These are phyloP conservation scores for Chironomus tepperi DNA, from an alignment of 1,140 invertebrate genomes.

Conservation along the genomic window DNA sequence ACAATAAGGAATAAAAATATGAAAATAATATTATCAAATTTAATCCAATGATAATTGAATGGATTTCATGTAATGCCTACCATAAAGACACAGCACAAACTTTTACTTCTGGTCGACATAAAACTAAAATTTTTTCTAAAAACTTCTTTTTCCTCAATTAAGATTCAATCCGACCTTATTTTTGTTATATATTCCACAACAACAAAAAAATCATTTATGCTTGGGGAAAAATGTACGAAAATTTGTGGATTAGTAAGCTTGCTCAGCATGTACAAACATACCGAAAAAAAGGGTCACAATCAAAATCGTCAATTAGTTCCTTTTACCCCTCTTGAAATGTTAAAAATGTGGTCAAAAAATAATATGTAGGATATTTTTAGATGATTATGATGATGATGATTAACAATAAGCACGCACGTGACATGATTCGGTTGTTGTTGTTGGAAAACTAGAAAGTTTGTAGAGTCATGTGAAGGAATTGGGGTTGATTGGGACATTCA, in stretches of 20 bases:
- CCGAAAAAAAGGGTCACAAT: not conserved
- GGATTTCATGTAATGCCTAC: not conserved
- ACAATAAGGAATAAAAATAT: no score
- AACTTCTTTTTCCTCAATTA: no score
- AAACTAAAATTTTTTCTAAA: no score
- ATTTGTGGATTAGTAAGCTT: not conserved
- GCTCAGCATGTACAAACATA: not conserved
- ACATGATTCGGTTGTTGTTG: not conserved
- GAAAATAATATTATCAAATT: no score
- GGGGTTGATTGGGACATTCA: not conserved
- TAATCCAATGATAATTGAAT: no score
- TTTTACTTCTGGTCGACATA: not conserved
- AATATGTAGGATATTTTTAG: not conserved
- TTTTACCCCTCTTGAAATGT: not conserved
- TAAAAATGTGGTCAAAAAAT: no score
- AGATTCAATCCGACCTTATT: no score
- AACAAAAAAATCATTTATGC: no score
- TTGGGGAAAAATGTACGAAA: not conserved
- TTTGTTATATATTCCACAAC: no score
- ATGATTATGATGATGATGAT: conserved; percentile 5
- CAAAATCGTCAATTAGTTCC: not conserved
- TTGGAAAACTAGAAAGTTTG: no score
- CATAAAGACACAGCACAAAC: not conserved
- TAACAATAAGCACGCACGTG: not conserved
- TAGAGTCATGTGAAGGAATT: no score